Evolutionary conservation across 2,797 vertebrate species (phyloP).

Genomic region (Nothura maculosa): DNA sequence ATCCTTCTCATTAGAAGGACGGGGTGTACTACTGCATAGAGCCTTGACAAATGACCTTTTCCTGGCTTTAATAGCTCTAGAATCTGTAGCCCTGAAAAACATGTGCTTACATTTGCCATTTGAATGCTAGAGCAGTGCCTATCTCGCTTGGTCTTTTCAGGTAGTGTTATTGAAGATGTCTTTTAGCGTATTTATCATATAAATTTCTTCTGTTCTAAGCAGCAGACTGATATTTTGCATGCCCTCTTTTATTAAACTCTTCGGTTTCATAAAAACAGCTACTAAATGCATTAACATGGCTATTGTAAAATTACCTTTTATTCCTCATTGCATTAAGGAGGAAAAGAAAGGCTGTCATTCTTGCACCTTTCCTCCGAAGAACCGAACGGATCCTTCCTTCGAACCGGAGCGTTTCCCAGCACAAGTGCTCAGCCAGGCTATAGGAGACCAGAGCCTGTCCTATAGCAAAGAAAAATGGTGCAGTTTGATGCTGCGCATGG

Average conservation of each 20-base stretch:
- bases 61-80: not conserved
- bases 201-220: not conserved
- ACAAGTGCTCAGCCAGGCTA: not conserved
- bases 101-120: not conserved
- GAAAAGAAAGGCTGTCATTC: not conserved
- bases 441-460: constrained; percentile 15
- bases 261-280: not conserved
- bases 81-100: constrained; percentile 1
- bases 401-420: constrained; percentile 17
- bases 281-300: not conserved
- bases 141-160: not conserved
- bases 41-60: constrained; percentile 64
- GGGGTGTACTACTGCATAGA: constrained; percentile 32
- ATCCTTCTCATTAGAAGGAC: constrained; percentile 69
- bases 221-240: not conserved
- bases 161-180: not conserved
- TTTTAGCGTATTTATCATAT: not conserved
- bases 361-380: not conserved
- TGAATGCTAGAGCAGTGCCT: not conserved
- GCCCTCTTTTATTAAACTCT: not conserved
- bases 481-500: not conserved
- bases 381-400: not conserved
- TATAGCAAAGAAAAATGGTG: not conserved
- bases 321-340: not conserved
- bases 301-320: not conserved